Evolutionary conservation across 1,140 invertebrate genomes (phyloP), one percentile per base, ranked within the genome.

Genomic region (Antheraea mylitta): DNA sequence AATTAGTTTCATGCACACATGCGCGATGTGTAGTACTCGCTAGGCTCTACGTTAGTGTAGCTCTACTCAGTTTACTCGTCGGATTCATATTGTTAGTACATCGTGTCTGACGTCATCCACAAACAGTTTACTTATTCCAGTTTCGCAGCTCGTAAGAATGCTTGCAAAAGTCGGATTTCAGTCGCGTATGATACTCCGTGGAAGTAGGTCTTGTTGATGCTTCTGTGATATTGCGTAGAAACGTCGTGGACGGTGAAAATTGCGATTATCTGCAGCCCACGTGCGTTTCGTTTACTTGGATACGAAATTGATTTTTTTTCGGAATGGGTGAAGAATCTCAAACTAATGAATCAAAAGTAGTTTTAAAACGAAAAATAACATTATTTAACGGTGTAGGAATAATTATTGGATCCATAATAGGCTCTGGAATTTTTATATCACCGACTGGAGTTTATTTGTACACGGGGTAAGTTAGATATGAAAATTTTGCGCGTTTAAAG

Each of bases 361-460:
- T 94, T 74, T 86, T 97, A 68, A 96, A 97, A 92, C 93, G 96
- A 61, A 97, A 96, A 92, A 96, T 98, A 73, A 97, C 96, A 7
- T 92, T 98, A 10, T 92, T 96, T 75, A 97, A 97, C 91, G 97
- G 97, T 60, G 95, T 97, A n/a, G 95, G 95, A n/a, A 95, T 97
- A 64, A 97, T 98, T 74, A 95, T 97, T 53, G 96, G 97, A 8
- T 96, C 96, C 19, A 97, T 97, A 77, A 96, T 97, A 70, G 96
- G 96, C 13, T 96, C 96, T 45, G 97, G 97, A 62, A 97, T 97
- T 71, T 97, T 97, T 85, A 95, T 97, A 74, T 95, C 96, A 22
- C 96, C 97, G 7, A 95, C 95, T 42, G 95, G 95, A 66, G 96
- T 96, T 18, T 96, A 95, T 78, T 62, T 80, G 11, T 93, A 94